Evolutionary conservation across 2,113 vertebrate species (phyloP).

Genomic region (Spea bombifrons): DNA sequence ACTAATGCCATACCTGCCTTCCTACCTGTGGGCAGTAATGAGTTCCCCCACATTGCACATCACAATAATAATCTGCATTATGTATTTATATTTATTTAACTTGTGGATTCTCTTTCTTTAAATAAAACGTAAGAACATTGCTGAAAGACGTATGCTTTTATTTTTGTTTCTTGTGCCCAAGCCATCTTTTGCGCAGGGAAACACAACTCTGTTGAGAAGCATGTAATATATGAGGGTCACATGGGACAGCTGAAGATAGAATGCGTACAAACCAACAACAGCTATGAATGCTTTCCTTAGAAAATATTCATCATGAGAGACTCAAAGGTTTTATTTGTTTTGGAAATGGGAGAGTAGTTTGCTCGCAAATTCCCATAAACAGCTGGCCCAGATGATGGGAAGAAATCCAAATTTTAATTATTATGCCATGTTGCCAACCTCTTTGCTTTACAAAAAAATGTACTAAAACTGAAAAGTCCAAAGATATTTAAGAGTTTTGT

Average conservation of each 20-base stretch:
- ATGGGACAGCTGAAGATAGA: background rate
- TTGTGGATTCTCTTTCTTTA: too few relatives aligned
- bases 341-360: slow-evolving; percentile 45
- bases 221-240: slow-evolving; percentile 5
- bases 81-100: too few relatives aligned
- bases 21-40: too few relatives aligned
- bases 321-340: slow-evolving; percentile 43
- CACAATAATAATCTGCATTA: too few relatives aligned
- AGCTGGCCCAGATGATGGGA: slow-evolving; percentile 41
- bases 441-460: slow-evolving; percentile 7
- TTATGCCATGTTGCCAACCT: slow-evolving; percentile 37
- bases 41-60: too few relatives aligned
- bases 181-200: too few relatives aligned
- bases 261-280: slow-evolving; percentile 7
- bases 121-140: too few relatives aligned
- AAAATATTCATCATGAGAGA: slow-evolving; percentile 36
- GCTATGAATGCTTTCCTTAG: slow-evolving; percentile 43
- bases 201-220: background rate
- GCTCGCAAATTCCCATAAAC: slow-evolving; percentile 49
- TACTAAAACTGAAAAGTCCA: slow-evolving; percentile 12
- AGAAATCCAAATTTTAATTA: slow-evolving; percentile 42
- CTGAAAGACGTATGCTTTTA: too few relatives aligned
- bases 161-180: too few relatives aligned
- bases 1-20: too few relatives aligned
- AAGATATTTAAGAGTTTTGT: background rate